These are phyloP conservation scores for Saimiri boliviensis DNA, from an alignment of 2,113 vertebrate species.

Conservation along the genomic window DNA sequence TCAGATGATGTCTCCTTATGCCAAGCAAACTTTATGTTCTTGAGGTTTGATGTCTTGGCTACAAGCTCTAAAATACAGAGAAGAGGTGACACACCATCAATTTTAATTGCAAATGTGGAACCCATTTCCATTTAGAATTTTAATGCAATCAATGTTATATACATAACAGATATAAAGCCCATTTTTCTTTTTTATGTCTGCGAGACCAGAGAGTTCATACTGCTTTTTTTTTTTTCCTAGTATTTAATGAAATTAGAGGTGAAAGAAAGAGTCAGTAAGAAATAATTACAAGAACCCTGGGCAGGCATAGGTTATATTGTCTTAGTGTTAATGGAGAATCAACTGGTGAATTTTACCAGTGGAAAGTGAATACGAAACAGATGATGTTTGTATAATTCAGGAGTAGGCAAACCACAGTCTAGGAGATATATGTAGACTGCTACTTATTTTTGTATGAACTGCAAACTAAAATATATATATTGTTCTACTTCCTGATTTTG, in stretches of 20 bases:
- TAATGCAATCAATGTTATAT: conserved; percentile 71
- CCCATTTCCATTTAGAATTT: conserved; percentile 72
- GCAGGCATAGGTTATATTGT: background rate
- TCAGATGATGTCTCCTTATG: conserved; percentile 91
- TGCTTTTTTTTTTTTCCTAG: conserved; percentile 1
- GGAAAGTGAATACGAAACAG: background rate
- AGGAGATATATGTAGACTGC: background rate
- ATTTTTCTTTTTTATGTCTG: conserved; percentile 53
- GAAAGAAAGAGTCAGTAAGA: conserved; percentile 27
- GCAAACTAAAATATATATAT: background rate
- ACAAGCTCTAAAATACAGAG: conserved; percentile 85
- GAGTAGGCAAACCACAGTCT: background rate
- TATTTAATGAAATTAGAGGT: conserved; percentile 39
- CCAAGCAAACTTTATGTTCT: conserved; percentile 91
- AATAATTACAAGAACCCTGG: conserved; percentile 6
- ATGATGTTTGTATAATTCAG: background rate
- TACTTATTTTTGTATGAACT: background rate
- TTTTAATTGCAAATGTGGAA: conserved; percentile 80
- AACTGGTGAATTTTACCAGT: conserved; percentile 22
- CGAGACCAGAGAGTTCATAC: conserved; percentile 21
- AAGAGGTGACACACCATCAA: conserved; percentile 63
- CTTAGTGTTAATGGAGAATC: background rate
- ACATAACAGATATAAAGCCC: conserved; percentile 53
- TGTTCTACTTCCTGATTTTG: background rate
- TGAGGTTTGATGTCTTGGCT: conserved; percentile 85